Evolutionary conservation across 2,113 vertebrate species (phyloP).

Genomic region (Fukomys damarensis): DNA sequence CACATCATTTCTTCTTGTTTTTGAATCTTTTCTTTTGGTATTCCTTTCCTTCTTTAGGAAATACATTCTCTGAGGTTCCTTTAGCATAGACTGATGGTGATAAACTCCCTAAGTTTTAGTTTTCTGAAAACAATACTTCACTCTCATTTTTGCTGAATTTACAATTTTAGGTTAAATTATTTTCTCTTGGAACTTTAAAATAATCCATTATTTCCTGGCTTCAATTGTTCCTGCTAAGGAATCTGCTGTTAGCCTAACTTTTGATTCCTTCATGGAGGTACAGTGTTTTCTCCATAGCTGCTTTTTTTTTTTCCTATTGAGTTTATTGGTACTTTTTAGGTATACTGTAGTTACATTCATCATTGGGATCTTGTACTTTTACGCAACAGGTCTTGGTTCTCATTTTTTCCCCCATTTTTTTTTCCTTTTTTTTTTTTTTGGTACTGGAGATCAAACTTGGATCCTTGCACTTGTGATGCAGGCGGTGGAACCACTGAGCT

Average conservation of each 20-base stretch:
- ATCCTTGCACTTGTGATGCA: too few species aligned
- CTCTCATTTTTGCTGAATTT: neutral
- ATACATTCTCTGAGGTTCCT: neutral
- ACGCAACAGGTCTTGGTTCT: too few species aligned
- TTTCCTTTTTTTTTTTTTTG: too few species aligned
- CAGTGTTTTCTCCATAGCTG: neutral
- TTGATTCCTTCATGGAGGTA: neutral
- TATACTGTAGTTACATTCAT: too few species aligned
- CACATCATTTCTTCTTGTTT: neutral
- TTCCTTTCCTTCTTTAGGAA: constrained; percentile 13
- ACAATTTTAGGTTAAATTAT: constrained; percentile 19
- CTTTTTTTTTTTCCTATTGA: neutral
- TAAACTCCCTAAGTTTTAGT: constrained; percentile 11
- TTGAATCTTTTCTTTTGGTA: neutral
- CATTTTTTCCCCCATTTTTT: too few species aligned
- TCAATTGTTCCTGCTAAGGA: neutral
- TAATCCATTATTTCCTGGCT: neutral
- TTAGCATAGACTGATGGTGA: neutral
- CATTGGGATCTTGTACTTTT: too few species aligned
- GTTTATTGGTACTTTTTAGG: too few species aligned
- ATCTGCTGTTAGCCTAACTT: neutral
- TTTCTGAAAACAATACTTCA: constrained; percentile 19
- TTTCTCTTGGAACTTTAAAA: constrained; percentile 53
- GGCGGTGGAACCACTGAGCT: too few species aligned
- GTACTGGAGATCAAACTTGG: too few species aligned